phyloP scores from a whole-genome alignment of 2,888 invertebrate species.

The Lagria hirta region DNA sequence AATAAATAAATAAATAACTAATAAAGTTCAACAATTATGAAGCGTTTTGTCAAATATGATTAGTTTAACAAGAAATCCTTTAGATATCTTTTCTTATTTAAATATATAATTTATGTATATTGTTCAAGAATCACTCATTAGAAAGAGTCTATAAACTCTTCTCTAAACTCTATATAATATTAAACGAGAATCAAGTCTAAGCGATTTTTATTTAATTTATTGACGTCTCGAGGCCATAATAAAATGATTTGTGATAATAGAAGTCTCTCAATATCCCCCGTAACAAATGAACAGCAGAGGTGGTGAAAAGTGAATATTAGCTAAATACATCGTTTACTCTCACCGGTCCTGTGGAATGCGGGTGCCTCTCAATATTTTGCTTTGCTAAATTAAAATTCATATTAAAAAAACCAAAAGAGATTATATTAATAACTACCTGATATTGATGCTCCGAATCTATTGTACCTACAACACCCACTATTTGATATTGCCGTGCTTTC shows the following conservation, averaged over 20 bases:
- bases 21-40: no score
- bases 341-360: conserved; percentile 75
- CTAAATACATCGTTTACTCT: conserved; percentile 43
- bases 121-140: conserved; percentile 19
- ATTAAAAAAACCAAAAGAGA: conserved; percentile 3
- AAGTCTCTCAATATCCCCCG: conserved; percentile 9
- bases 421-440: no score
- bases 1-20: not conserved
- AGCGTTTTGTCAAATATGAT: conserved; percentile 12
- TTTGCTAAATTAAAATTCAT: conserved; percentile 63
- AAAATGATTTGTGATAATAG: conserved; percentile 12
- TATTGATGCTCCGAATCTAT: conserved; percentile 73
- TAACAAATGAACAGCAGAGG: conserved; percentile 48
- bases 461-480: conserved; percentile 76
- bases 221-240: conserved; percentile 21
- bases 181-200: conserved; percentile 10
- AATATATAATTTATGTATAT: conserved; percentile 5
- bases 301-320: conserved; percentile 38
- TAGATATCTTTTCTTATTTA: no score
- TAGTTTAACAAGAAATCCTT: conserved; percentile 3
- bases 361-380: conserved; percentile 73
- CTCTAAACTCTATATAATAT: not conserved
- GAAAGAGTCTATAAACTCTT: conserved; percentile 1
- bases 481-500: conserved; percentile 84
- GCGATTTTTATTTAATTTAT: conserved; percentile 14